Conservation (phyloP, 30 jellyfish, hydroid and myxozoan species). For the Calvadosia cruxmelitensis region DNA sequence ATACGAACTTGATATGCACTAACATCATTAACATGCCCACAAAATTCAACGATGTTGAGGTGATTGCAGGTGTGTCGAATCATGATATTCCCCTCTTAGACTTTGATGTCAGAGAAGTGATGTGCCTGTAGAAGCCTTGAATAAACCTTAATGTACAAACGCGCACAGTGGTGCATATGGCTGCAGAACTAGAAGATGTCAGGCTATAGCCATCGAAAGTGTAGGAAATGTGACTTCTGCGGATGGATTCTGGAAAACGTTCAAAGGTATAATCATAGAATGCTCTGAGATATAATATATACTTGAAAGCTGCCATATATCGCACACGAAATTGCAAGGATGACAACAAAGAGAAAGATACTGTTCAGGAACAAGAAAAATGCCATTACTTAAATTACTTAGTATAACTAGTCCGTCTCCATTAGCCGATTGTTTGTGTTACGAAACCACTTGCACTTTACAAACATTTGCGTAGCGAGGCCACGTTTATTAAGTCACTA, state of each 20-base stretch:
- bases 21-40: slow-evolving; percentile 2
- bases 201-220: neutral
- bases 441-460: neutral
- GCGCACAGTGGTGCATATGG: slow-evolving; percentile 15
- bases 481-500: too few relatives aligned
- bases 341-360: too few relatives aligned
- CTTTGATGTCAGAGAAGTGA: slow-evolving; percentile 14
- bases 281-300: neutral
- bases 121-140: slow-evolving; percentile 4
- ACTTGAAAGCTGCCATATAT: neutral
- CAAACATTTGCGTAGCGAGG: too few relatives aligned
- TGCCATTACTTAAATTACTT: too few relatives aligned
- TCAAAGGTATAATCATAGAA: neutral
- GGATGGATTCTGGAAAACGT: neutral
- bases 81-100: slow-evolving; percentile 23
- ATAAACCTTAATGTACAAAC: slow-evolving; percentile 7
- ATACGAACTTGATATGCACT: slow-evolving; percentile 8
- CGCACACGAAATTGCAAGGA: neutral
- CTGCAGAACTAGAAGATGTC: neutral
- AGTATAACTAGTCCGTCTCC: too few relatives aligned
- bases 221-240: neutral
- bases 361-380: neutral
- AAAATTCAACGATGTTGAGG: neutral
- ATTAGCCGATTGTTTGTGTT: neutral
- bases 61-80: slow-evolving; percentile 8